These are phyloP conservation scores for Pectinophora gossypiella DNA, from an alignment of 1,140 invertebrate genomes.

Conservation along the genomic window DNA sequence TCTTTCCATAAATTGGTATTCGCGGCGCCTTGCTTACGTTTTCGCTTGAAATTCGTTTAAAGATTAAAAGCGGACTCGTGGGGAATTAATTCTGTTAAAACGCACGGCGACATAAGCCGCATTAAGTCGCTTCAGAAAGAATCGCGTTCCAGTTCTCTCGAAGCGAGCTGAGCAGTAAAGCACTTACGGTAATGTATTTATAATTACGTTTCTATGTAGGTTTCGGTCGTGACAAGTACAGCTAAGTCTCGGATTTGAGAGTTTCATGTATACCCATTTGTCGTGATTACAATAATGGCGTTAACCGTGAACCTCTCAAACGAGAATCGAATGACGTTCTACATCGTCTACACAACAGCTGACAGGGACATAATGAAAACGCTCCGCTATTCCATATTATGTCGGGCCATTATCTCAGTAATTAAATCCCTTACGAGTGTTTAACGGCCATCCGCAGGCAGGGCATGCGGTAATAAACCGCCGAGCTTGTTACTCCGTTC, in stretches of 20 bases:
- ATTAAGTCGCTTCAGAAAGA: slow-evolving; percentile 39
- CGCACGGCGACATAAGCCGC: slow-evolving; percentile 29
- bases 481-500: slow-evolving; percentile 34
- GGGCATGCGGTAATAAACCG: slow-evolving; percentile 33
- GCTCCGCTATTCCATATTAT: slow-evolving; percentile 26
- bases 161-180: slow-evolving; percentile 41
- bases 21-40: slow-evolving; percentile 11
- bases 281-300: slow-evolving; percentile 48
- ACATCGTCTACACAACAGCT: slow-evolving; percentile 19
- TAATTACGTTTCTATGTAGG: slow-evolving; percentile 52
- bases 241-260: slow-evolving; percentile 21
- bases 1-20: slow-evolving; percentile 46
- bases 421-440: slow-evolving; percentile 50
- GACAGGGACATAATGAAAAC: slow-evolving; percentile 28
- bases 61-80: slow-evolving; percentile 44
- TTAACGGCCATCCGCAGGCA: slow-evolving; percentile 35
- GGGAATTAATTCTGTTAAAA: slow-evolving; percentile 33
- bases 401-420: slow-evolving; percentile 38
- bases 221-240: slow-evolving; percentile 43
- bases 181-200: slow-evolving; percentile 62
- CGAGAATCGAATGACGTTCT: slow-evolving; percentile 40
- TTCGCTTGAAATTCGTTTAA: slow-evolving; percentile 45
- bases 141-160: slow-evolving; percentile 36
- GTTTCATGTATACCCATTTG: slow-evolving; percentile 30
- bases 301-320: slow-evolving; percentile 44